phyloP scores from a whole-genome alignment of 2,888 invertebrate genomes.

The Merodon equestris region DNA sequence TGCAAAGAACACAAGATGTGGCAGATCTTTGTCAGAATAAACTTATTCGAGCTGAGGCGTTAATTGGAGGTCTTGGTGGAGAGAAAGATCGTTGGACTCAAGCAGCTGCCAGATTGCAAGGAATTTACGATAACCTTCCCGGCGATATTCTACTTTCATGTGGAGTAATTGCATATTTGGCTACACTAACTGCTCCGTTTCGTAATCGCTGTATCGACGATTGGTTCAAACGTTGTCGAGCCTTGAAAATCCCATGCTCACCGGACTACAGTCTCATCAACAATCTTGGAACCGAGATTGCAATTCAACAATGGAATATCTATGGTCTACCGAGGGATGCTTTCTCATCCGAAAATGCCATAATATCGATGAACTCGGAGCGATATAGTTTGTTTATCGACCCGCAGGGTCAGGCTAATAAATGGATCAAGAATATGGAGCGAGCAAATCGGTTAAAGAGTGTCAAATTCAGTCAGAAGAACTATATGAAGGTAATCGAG shows the following conservation, averaged over 20 bases:
- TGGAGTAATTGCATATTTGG: constrained; percentile 93
- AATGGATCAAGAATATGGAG: constrained; percentile 94
- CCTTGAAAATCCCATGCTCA: constrained; percentile 88
- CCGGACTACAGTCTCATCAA: constrained; percentile 85
- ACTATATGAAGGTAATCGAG: constrained; percentile 81
- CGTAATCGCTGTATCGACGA: constrained; percentile 82
- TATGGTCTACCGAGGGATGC: constrained; percentile 91
- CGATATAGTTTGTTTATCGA: constrained; percentile 95
- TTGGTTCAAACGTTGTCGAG: constrained; percentile 86
- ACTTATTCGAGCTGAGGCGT: constrained; percentile 90
- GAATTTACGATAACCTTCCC: constrained; percentile 88
- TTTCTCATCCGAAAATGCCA: constrained; percentile 93
- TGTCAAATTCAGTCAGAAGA: constrained; percentile 77
- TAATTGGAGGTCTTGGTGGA: constrained; percentile 92
- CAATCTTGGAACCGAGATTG: constrained; percentile 90
- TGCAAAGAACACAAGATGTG: constrained; percentile 88
- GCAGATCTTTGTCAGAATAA: constrained; percentile 91
- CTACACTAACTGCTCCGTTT: constrained; percentile 88
- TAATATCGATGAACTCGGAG: constrained; percentile 89
- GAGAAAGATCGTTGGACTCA: constrained; percentile 92
- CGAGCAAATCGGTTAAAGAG: constrained; percentile 76
- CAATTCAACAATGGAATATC: constrained; percentile 87
- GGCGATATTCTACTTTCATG: constrained; percentile 94
- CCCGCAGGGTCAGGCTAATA: constrained; percentile 95
- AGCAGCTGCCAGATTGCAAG: constrained; percentile 87